Evolutionary conservation across 2,113 vertebrate species (phyloP).

Genomic region (Ochotona princeps): DNA sequence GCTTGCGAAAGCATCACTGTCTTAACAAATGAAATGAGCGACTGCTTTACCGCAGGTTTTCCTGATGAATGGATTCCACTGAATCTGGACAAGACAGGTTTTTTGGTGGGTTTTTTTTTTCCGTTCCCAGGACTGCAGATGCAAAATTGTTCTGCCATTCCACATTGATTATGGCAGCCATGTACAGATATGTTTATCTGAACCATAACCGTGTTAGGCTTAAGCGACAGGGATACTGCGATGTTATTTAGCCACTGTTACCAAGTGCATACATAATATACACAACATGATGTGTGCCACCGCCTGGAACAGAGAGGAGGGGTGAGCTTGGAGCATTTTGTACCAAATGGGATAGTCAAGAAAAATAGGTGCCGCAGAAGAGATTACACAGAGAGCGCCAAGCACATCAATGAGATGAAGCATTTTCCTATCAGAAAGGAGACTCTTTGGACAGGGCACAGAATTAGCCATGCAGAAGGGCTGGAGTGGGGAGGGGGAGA

Average conservation of each 20-base stretch:
- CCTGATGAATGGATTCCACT: constrained; percentile 76
- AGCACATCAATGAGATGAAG: constrained; percentile 45
- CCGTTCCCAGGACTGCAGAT: constrained; percentile 60
- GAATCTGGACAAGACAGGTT: constrained; percentile 76
- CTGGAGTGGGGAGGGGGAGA: fast-evolving
- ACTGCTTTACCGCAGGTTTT: constrained; percentile 64
- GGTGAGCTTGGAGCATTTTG: constrained; percentile 7
- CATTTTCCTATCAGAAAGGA: constrained; percentile 55
- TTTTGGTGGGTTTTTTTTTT: neutral
- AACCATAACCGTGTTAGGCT: constrained; percentile 74
- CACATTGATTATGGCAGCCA: constrained; percentile 83
- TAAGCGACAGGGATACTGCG: constrained; percentile 76
- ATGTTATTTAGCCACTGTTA: constrained; percentile 63
- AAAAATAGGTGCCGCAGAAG: constrained; percentile 43
- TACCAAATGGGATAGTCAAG: constrained; percentile 51
- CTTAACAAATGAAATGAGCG: constrained; percentile 80
- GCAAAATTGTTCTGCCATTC: constrained; percentile 83
- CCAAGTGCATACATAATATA: constrained; percentile 8
- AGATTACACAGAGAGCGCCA: neutral
- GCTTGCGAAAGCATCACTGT: constrained; percentile 78
- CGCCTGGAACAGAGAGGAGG: fast-evolving
- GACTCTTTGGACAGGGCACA: constrained; percentile 22
- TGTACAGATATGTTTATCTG: constrained; percentile 81
- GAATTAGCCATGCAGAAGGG: neutral
- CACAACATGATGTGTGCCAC: constrained; percentile 39